Conservation (phyloP, 2,113 vertebrate species). For the Halcyon senegalensis region DNA sequence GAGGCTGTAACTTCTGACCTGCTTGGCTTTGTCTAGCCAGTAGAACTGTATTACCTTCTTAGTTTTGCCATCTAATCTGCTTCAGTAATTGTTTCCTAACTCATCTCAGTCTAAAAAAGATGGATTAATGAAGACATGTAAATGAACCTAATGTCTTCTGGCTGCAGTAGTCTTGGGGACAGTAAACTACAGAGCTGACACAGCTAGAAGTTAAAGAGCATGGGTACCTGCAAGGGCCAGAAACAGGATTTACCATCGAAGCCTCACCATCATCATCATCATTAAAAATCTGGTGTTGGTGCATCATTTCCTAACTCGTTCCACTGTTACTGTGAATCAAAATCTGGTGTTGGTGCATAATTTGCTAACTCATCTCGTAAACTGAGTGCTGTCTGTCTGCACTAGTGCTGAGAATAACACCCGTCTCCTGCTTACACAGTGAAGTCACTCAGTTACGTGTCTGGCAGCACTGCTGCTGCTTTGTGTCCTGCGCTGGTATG, state of each 20-base stretch:
- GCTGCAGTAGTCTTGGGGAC: background rate
- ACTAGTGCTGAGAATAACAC: slow-evolving; percentile 40
- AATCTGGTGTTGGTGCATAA: background rate
- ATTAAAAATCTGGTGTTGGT: background rate
- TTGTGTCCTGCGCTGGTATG: background rate
- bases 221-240: background rate
- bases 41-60: background rate
- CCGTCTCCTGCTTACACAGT: slow-evolving; percentile 3
- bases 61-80: background rate
- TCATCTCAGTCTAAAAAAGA: background rate
- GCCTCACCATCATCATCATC: background rate
- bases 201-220: background rate
- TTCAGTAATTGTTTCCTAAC: background rate
- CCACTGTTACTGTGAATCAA: background rate
- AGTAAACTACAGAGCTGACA: background rate
- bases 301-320: background rate
- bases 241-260: background rate
- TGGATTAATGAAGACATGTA: background rate
- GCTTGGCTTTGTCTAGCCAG: background rate
- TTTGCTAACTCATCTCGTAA: background rate
- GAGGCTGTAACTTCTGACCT: background rate
- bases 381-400: background rate
- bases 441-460: slow-evolving; percentile 43
- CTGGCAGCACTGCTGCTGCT: slow-evolving; percentile 27
- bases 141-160: background rate